A percentile compares a stretch with the other conserved stretches of the same genome.
Evolutionary conservation across 2,888 invertebrate genomes (phyloP).

Genomic region (Parnassius mnemosyne): DNA sequence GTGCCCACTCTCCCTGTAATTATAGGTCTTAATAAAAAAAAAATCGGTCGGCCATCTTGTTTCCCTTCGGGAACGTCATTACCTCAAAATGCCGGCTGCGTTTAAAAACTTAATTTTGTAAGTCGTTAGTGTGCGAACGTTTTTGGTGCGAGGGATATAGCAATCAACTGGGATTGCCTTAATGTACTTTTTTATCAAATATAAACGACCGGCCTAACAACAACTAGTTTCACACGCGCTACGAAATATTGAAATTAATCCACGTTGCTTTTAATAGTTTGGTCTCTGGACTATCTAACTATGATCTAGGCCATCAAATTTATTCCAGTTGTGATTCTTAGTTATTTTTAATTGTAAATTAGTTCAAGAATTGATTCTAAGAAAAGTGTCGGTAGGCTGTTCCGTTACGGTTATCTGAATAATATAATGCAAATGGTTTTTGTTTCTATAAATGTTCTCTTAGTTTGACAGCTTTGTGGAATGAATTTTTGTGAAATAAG

Average conservation of each 20-base stretch:
- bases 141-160: constrained; percentile 36
- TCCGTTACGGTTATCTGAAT: too few relatives aligned
- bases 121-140: constrained; percentile 50
- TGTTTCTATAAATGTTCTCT: too few relatives aligned
- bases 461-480: too few relatives aligned
- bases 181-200: constrained; percentile 23
- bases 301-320: too few relatives aligned
- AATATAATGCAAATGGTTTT: too few relatives aligned
- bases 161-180: constrained; percentile 31
- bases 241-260: constrained; percentile 5
- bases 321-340: too few relatives aligned
- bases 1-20: constrained; percentile 40
- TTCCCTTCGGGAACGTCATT: constrained; percentile 30
- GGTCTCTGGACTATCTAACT: not conserved
- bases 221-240: constrained; percentile 21
- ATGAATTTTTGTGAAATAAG: too few relatives aligned
- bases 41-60: constrained; percentile 47
- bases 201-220: constrained; percentile 13
- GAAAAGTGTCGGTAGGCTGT: too few relatives aligned
- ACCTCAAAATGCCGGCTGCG: constrained; percentile 28
- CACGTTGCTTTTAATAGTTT: constrained; percentile 1
- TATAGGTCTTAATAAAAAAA: constrained; percentile 42
- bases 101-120: constrained; percentile 63
- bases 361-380: too few relatives aligned
- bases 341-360: too few relatives aligned